These are phyloP conservation scores for Nematopogon swammerdamellus DNA, from an alignment of 2,888 invertebrate species.

Conservation along the genomic window DNA sequence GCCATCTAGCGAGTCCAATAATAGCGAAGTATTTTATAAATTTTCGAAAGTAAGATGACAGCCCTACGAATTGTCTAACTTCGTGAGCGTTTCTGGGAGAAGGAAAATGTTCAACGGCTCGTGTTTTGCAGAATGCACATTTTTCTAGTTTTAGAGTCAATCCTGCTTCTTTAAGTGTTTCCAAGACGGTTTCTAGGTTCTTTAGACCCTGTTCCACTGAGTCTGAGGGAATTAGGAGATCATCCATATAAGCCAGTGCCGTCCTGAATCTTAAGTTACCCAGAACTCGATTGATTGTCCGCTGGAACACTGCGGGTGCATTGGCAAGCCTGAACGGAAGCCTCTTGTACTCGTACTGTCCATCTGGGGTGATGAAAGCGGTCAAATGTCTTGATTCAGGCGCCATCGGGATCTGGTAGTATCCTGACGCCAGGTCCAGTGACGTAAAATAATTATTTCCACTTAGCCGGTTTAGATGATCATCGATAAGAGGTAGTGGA, in stretches of 20 bases:
- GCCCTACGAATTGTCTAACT: constrained; percentile 16
- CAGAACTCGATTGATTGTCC: no score
- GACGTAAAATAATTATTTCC: constrained; percentile 15
- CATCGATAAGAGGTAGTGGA: constrained; percentile 17
- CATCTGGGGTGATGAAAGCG: constrained; percentile 19
- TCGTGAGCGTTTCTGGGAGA: constrained; percentile 14
- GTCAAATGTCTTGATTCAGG: constrained; percentile 16
- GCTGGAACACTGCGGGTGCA: constrained; percentile 18
- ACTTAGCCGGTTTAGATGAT: constrained; percentile 16
- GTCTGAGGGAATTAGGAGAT: constrained; percentile 14
- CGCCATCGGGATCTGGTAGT: constrained; percentile 17
- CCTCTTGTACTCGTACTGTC: constrained; percentile 18
- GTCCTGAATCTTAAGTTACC: no score
- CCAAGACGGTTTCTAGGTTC: constrained; percentile 13
- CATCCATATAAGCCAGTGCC: constrained; percentile 16
- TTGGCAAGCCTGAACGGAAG: constrained; percentile 16
- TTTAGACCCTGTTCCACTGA: constrained; percentile 13
- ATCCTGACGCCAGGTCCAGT: constrained; percentile 15
- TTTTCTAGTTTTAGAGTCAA: constrained; percentile 17
- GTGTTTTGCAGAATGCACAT: no score
- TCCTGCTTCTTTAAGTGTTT: constrained; percentile 12
- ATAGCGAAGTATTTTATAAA: constrained; percentile 16
- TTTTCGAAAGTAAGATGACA: constrained; percentile 17
- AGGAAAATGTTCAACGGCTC: no score
- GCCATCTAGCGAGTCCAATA: constrained; percentile 8